Conservation (phyloP, 2,888 invertebrate genomes). For the Eledone cirrhosa region DNA sequence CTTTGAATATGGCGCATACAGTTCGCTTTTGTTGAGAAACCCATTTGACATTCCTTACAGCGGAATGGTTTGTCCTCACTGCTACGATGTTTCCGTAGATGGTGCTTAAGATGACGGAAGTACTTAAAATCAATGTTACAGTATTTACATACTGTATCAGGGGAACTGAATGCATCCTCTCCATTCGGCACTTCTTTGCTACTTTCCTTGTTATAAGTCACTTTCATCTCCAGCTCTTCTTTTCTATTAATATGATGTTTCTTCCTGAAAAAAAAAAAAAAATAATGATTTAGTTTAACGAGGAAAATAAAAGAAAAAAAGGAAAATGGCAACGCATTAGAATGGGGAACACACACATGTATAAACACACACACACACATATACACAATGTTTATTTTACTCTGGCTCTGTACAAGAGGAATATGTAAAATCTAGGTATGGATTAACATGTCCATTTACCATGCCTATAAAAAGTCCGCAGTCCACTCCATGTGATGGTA, state of each 20-base stretch:
- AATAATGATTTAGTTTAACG: too few species aligned
- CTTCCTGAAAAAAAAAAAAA: conserved; percentile 71
- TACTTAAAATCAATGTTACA: conserved; percentile 68
- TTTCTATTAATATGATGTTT: conserved; percentile 86
- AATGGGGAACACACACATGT: too few species aligned
- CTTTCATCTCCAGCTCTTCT: conserved; percentile 87
- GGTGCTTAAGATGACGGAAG: conserved; percentile 66
- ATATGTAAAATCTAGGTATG: too few species aligned
- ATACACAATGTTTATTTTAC: too few species aligned
- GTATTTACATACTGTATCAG: conserved; percentile 67
- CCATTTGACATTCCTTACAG: conserved; percentile 64
- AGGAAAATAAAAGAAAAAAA: too few species aligned
- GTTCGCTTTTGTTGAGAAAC: conserved; percentile 67
- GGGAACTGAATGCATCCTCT: conserved; percentile 51
- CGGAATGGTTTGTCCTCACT: conserved; percentile 65
- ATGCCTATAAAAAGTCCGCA: too few species aligned
- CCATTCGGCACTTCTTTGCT: conserved; percentile 37
- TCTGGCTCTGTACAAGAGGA: too few species aligned
- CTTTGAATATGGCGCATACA: conserved; percentile 66
- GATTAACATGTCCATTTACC: too few species aligned
- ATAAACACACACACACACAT: too few species aligned
- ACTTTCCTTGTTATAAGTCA: conserved; percentile 68
- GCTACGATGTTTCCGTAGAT: conserved; percentile 63
- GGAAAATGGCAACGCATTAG: too few species aligned
- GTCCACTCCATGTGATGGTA: too few species aligned